Conservation (phyloP, 2,888 invertebrate genomes). For the Branchellion lobata region DNA sequence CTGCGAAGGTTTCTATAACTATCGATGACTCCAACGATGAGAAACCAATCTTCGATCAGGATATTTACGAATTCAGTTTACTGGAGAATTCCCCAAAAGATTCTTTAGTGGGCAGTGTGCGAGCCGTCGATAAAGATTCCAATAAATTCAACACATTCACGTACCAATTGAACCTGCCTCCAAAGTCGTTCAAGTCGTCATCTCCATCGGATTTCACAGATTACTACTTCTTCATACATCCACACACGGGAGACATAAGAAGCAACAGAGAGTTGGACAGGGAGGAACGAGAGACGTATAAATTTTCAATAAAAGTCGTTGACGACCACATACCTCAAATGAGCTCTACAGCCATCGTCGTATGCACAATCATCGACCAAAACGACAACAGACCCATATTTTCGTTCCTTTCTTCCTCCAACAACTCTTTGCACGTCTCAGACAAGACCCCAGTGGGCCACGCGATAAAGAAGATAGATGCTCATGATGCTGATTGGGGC, state of each 20-base stretch:
- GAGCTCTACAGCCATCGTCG: constrained; percentile 46
- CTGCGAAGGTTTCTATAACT: constrained; percentile 45
- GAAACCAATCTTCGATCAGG: constrained; percentile 47
- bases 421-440: constrained; percentile 48
- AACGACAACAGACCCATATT: constrained; percentile 50
- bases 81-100: constrained; percentile 60
- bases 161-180: constrained; percentile 58
- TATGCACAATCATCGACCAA: constrained; percentile 48
- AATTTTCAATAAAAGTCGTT: constrained; percentile 41
- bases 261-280: constrained; percentile 46
- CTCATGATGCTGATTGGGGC: constrained; percentile 47
- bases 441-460: constrained; percentile 48
- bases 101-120: constrained; percentile 48
- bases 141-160: constrained; percentile 47
- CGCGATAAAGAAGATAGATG: constrained; percentile 42
- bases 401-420: constrained; percentile 44
- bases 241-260: constrained; percentile 46
- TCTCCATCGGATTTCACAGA: background rate
- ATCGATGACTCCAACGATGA: constrained; percentile 51
- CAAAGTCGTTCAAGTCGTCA: constrained; percentile 64
- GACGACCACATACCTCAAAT: constrained; percentile 39
- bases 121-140: constrained; percentile 48
- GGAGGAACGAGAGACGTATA: constrained; percentile 45
- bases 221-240: constrained; percentile 44
- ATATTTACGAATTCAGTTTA: constrained; percentile 47